Base-by-base conservation (phyloP, 2,797 vertebrate species). In the Labroides dimidiatus region DNA sequence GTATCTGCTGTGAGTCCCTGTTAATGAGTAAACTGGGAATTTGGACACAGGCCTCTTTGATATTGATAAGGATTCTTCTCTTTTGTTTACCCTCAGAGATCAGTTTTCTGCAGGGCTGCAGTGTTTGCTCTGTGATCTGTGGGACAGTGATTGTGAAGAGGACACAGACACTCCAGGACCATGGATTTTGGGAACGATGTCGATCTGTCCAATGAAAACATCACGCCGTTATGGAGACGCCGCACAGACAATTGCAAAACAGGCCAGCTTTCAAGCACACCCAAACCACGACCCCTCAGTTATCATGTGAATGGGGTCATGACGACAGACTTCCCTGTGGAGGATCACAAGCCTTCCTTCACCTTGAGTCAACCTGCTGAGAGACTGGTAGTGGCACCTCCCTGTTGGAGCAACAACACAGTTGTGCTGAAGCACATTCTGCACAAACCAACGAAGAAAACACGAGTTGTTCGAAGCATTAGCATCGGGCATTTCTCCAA, bases 251-350 rank as follows among this genome's bases (percentile, higher is more conserved):
- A 90, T 45, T 83, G 78, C 33, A 84, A 81, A 54, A 82, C 42
- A 1, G 12, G 86, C 27, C 85, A 84, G 80, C 79, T 88, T 69
- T 59, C 53, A 1, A 60, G 55, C 52, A 91, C 76, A 47, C 52
- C 78, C 24, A 94, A 92, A 68, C 66, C 92, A 0, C 89, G 96
- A 73, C 96, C 97, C 0, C 82, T 92, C 59, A 96, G 96, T 15
- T 96, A 95, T 84, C 96, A 96, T 89, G 90, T 89, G 21, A 94
- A 95, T 13, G 94, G 96, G 13, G 84, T 95, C 58, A 86, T 86
- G 13, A 85, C 89, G 27, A 95, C 94, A 0, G 96, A 97, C 77
- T 95, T 95, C 36, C 94, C 96, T 0, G 85, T 91, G 81, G 95
- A 95, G 74, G 95, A 96, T 69, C 89, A 75, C 41, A 73, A 43